Percentiles rank a stretch among this genome's conserved stretches.
phyloP scores from a whole-genome alignment of 2,113 vertebrate genomes.

The Ictalurus punctatus region DNA sequence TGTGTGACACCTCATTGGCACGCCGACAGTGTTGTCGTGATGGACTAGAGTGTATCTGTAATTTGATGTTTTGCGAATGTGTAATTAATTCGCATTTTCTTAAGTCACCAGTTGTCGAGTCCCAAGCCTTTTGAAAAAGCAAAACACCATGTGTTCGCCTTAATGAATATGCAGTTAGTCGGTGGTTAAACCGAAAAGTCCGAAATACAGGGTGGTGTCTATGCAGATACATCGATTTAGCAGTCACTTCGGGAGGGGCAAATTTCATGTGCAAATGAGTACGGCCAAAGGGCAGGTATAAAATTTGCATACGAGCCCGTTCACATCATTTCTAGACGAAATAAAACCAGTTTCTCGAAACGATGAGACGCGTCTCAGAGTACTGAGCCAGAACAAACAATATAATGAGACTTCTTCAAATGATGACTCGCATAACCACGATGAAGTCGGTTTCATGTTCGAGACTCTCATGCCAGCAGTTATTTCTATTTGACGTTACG shows the following conservation, averaged over 20 bases:
- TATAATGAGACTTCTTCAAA: neutral
- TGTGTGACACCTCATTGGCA: neutral
- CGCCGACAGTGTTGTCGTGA: neutral
- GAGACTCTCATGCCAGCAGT: neutral
- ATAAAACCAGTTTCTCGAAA: neutral
- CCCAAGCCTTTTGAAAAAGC: neutral
- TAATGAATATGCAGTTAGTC: neutral
- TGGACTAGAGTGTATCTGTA: neutral
- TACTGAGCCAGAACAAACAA: neutral
- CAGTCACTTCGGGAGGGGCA: neutral
- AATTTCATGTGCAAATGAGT: slow-evolving; percentile 1
- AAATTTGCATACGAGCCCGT: neutral
- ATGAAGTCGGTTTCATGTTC: neutral
- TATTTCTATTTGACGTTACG: neutral
- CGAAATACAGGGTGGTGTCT: neutral
- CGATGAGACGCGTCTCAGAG: neutral
- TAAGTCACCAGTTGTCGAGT: neutral
- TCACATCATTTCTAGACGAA: neutral
- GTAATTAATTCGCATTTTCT: neutral
- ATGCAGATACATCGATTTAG: neutral
- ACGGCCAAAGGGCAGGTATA: neutral
- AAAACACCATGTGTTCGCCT: neutral
- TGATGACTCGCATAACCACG: neutral
- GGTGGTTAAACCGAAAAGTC: neutral
- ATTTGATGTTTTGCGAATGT: slow-evolving; percentile 1